Evolutionary conservation across 2,113 vertebrate species (phyloP), one percentile per base, ranked within the genome.

Genomic region (Australoheros scitulus): DNA sequence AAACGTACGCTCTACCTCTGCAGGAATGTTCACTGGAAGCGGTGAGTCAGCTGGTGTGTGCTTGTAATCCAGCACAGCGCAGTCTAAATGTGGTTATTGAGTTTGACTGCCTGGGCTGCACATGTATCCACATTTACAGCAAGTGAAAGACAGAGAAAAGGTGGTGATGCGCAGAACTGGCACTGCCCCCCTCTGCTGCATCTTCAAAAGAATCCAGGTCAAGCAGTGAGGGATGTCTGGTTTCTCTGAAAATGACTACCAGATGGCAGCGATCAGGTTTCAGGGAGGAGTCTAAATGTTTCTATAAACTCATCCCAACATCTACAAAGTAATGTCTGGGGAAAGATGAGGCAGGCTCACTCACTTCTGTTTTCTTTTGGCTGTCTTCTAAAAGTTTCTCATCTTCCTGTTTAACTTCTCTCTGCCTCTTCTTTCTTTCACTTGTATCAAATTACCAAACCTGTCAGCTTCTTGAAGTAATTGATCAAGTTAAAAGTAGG

Each of bases 211-310:
- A 94, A 94, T 93, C 84, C 92, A 93, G 91, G 94, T 95, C 92
- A 94, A 88, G 82, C 79, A 78, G 88, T 55, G 77, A 90, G 80
- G 56, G 92, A 84, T 88, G 86, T 91, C 89, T 87, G 87, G 79
- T 64, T 82, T 70, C 84, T 88, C 87, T 87, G 91, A 72, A 91
- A 94, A 95, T 87, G 83, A 92, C 91, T 94, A 87, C 94, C 95
- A 95, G 93, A 95, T 94, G 94, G 84, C 84, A 79, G 80, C 55
- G 91, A 94, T 94, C 87, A 63, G 85, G 86, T 95, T 95, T 94
- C 91, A 89, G 79, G 82, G 88, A 76, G 82, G 89, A 82, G 63
- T 75, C 61, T 55, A 79, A 80, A 55, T 88, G 89, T 92, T 93
- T 95, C 88, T 84, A 85, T 89, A 88, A 92, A 93, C 68, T 91